A percentile compares a stretch with the other conserved stretches of the same genome.
Conservation (phyloP, 2,888 invertebrate species). For the Lasioglossum villosulum region DNA sequence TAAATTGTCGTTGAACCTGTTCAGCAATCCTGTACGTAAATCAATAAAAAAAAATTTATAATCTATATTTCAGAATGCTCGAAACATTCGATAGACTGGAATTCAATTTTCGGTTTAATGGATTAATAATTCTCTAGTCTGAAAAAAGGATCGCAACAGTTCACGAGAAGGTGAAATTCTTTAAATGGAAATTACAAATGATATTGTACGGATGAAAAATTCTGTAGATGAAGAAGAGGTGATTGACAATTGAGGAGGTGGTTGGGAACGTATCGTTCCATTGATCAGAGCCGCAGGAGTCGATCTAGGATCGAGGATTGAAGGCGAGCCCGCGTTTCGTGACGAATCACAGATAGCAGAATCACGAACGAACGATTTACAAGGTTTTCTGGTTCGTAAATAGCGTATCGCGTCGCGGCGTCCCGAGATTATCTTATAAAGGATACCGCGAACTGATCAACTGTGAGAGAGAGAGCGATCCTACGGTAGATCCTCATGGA, state of each 20-base stretch:
- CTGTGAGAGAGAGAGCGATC: constrained; percentile 49
- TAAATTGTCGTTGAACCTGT: too few relatives aligned
- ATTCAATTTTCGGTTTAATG: too few relatives aligned
- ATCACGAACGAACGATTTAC: constrained; percentile 59
- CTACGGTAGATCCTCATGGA: constrained; percentile 61
- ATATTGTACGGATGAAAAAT: neutral
- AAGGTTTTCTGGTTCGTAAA: constrained; percentile 62
- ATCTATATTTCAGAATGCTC: too few relatives aligned
- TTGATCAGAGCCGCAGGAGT: constrained; percentile 27
- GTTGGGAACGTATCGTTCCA: neutral
- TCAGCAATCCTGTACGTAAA: too few relatives aligned
- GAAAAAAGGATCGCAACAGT: too few relatives aligned
- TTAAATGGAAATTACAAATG: neutral
- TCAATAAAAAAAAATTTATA: too few relatives aligned
- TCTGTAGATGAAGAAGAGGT: neutral
- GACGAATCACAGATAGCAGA: constrained; percentile 57
- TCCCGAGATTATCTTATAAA: constrained; percentile 66
- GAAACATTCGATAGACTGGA: too few relatives aligned
- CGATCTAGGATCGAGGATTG: constrained; percentile 42
- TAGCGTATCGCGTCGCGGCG: constrained; percentile 53
- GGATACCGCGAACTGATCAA: constrained; percentile 63
- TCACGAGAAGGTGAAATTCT: neutral
- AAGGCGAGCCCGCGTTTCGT: constrained; percentile 53
- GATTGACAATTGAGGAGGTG: neutral
- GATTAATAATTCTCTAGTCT: too few relatives aligned